Evolutionary conservation across 2,113 vertebrate genomes (phyloP), one percentile per base, ranked within the genome.

Genomic region (Emydura subglobosa): DNA sequence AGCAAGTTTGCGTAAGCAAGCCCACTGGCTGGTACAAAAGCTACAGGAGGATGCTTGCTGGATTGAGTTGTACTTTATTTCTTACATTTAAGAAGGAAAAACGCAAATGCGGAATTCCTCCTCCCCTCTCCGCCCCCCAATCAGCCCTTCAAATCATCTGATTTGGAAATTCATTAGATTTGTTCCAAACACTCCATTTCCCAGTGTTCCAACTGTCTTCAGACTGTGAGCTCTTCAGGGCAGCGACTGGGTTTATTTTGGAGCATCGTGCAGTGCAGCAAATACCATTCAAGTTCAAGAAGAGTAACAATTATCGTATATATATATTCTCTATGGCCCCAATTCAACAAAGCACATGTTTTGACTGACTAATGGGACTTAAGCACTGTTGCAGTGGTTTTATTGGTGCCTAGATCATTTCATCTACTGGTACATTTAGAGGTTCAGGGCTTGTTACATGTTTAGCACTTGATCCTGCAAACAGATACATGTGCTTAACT

Each of bases 241-340:
- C 68, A 74, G 93, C 79, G 65, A 65, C 39, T 79, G 55, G 91
- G n/a, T 95, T 93, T 92, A 79, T 86, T 94, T 94, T 79, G 79
- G 85, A 89, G 82, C 25, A 1, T 1, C 5, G 19, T 19, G 55
- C 82, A 87, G 84, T 87, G 94, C 94, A 65, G n/a, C 5, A 21
- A 39, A 21, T 34, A 74, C 68, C 39, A 42, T 24, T 87, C 93
- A 85, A 87, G 55, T 80, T 42, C 24, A 84, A 61, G 72, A 86
- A 94, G 17, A 65, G 91, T 47, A 29, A 86, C 93, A 84, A 94
- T 82, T 86, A 61, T 61, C 7, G 39, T 39, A 13, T 16, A 61
- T 6, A 84, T 0, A 22, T 49, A 81, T 88, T 95, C 91, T 91
- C 94, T 6, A 57, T 93, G 91, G 94, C 86, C 91, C 86, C 0